phyloP scores from a whole-genome alignment of 2,797 vertebrate genomes.

The Anguilla anguilla region DNA sequence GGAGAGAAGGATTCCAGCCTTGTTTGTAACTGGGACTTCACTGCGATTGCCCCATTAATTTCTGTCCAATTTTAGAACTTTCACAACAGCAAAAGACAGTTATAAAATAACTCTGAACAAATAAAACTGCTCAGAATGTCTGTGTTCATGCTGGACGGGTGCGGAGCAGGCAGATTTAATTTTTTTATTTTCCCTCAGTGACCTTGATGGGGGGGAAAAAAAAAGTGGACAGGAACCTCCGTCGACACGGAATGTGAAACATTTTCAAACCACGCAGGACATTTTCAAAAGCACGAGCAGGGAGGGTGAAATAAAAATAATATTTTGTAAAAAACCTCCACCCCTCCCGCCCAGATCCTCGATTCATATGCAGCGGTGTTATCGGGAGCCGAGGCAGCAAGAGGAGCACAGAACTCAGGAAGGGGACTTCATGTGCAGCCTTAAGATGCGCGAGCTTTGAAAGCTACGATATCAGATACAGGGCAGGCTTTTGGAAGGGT shows the following conservation, averaged over 20 bases:
- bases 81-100: neutral
- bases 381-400: constrained; percentile 56
- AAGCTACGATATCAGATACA: constrained; percentile 68
- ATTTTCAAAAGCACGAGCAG: constrained; percentile 36
- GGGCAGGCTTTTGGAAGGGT: constrained; percentile 60
- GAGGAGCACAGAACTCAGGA: constrained; percentile 61
- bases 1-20: constrained; percentile 38
- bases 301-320: constrained; percentile 1
- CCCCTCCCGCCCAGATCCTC: constrained; percentile 33
- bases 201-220: neutral
- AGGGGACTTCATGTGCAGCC: constrained; percentile 60
- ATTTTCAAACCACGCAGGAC: constrained; percentile 40
- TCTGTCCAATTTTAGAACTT: neutral
- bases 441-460: constrained; percentile 60
- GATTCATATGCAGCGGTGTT: constrained; percentile 50
- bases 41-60: constrained; percentile 51
- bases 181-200: constrained; percentile 37
- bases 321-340: constrained; percentile 25
- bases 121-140: constrained; percentile 16
- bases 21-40: constrained; percentile 55
- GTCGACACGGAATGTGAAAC: constrained; percentile 41
- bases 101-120: neutral
- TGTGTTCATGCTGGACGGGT: constrained; percentile 26
- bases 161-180: constrained; percentile 30
- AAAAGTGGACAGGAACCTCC: neutral